Evolutionary conservation across 1,140 invertebrate genomes (phyloP), one percentile per base, ranked within the genome.

Genomic region (Atta colombica): DNA sequence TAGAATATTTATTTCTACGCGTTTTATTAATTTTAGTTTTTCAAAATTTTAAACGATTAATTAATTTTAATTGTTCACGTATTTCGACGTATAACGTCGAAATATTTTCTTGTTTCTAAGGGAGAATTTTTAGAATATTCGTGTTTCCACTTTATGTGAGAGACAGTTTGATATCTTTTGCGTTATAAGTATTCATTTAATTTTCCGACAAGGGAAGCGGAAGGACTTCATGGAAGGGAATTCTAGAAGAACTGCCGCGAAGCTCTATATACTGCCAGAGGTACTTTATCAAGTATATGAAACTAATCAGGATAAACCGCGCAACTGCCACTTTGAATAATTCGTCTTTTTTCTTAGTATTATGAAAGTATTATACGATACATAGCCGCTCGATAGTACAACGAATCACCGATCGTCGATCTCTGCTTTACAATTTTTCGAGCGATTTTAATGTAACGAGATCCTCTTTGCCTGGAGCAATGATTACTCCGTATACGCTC

Each of bases 161-260:
- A 63, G 28, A 21, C 4, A 4, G 18, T 74, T 51, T 5, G 16
- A 21, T 49, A 61, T 58, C 7, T 14, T 12, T 49, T 18, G 16
- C 31, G 61, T 78, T 58, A 16, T 21, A 49, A 65, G 6, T 45
- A 49, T 66, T 35, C 25, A 14, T 45, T 31, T 65, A 78, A 65
- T 35, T 65, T 49, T 39, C 2, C 39, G 25, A 39, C 45, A 39
- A 49, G 45, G 75, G 39, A 49, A 65, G 14, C 21, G 3, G 60
- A 63, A 63, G 39, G 39, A 49, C 75, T 78, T 51, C 75, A 35
- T n/a, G 25, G 75, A 78, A 78, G 60, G 39, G 45, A 78, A 78
- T 31, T 65, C 25, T 49, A 65, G 39, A 77, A 18, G 60, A 18
- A 49, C 39, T 31, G 10, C 31, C 60, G 60, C 75, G 25, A 77